Base-by-base conservation (phyloP, 2,797 vertebrate species). In the Perodicticus potto region DNA sequence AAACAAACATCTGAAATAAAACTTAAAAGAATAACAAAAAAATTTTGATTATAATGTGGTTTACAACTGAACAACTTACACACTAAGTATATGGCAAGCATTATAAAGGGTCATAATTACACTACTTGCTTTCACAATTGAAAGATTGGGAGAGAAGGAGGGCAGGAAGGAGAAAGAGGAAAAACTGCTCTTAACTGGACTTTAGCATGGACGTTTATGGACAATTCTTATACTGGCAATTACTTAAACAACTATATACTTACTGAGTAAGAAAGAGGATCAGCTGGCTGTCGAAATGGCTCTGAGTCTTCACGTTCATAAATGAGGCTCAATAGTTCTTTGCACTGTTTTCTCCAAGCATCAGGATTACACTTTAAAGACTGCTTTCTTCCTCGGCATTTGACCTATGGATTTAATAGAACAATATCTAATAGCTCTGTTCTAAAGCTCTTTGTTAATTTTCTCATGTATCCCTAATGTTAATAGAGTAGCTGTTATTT, bases 191-290 rank as follows among this genome's bases (percentile, higher is more conserved):
- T 84, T 84, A 94, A 81, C 25, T 61, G 83, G 8, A 77, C 57
- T 45, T 49, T 69, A 92, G n/a, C 34, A 97, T 74, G 14, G n/a
- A 89, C 10, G 94, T 29, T 80, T 85, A 80, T 37, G n/a, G 53
- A 17, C 95, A 94, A 93, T 73, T 82, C 49, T 67, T 45, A 93
- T 61, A 59, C 27, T 80, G 73, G 49, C 22, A 84, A 85, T 78
- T 77, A 96, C 73, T 88, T 92, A 74, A 87, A 78, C 9, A 95
- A 67, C 13, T 23, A 7, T 91, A 86, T 49, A 91, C 98, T 99
- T 99, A 99, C 99, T 96, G 99, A 99, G 89, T 99, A 99, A 89
- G 99, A 98, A 92, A 99, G 99, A 93, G 99, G 98, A 98, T 99
- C 99, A 40, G 99, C 99, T 0, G 99, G 99, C 94, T 99, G 99